A percentile compares a stretch with the other conserved stretches of the same genome.
Evolutionary conservation across 1,140 invertebrate species (phyloP).

Genomic region (Scaptodrosophila lebanonensis): DNA sequence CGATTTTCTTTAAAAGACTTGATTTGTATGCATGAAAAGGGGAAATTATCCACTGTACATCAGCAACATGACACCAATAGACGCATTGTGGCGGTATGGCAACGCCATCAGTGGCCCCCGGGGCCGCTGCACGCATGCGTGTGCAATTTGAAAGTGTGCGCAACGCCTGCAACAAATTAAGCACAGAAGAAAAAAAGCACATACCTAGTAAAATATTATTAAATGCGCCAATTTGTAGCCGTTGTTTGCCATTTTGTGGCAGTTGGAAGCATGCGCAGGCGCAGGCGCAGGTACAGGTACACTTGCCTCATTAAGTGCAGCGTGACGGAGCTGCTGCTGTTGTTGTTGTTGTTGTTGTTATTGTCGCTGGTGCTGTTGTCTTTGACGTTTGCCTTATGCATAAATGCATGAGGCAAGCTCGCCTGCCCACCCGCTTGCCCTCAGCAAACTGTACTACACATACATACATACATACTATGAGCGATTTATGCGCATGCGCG

Average conservation of each 20-base stretch:
- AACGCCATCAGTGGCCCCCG: conserved; percentile 51
- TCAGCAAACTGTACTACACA: conserved; percentile 45
- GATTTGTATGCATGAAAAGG: too few species aligned
- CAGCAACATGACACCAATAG: conserved; percentile 20
- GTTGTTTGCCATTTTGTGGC: too few species aligned
- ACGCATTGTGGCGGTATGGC: conserved; percentile 54
- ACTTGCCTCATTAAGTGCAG: conserved; percentile 58
- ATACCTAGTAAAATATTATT: conserved; percentile 68
- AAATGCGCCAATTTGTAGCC: conserved; percentile 70
- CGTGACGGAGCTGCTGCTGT: conserved; percentile 43
- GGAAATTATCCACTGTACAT: conserved; percentile 28
- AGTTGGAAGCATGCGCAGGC: conserved; percentile 9
- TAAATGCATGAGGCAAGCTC: conserved; percentile 52
- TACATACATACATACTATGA: too few species aligned
- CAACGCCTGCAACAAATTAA: conserved; percentile 70
- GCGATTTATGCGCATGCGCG: conserved; percentile 2
- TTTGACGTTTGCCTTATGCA: conserved; percentile 43
- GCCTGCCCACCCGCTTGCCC: too few species aligned
- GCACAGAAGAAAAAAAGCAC: conserved; percentile 49
- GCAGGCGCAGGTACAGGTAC: conserved; percentile 30
- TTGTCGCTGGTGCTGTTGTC: too few species aligned
- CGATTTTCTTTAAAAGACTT: too few species aligned
- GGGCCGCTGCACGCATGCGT: conserved; percentile 35
- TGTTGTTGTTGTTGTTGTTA: neutral
- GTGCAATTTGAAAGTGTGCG: conserved; percentile 59